Evolutionary conservation across 2,113 vertebrate species (phyloP), one percentile per base, ranked within the genome.

Genomic region (Bambusicola thoracicus): DNA sequence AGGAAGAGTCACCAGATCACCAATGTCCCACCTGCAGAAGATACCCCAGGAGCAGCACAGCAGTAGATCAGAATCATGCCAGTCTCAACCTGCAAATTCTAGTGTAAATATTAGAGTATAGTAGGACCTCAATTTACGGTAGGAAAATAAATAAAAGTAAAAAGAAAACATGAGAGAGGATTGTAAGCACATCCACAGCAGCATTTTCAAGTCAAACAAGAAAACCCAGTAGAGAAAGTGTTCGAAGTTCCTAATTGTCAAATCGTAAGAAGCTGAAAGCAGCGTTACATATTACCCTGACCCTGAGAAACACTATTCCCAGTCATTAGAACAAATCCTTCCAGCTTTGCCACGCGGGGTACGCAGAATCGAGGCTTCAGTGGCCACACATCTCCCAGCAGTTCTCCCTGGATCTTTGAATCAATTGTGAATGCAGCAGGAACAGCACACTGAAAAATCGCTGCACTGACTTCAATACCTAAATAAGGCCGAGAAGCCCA

Each of bases 381-480:
- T 74, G 94, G 79, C 72, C 81, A 82, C 2, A 2, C 25, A 38
- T 66, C 55, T 85, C 78, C 75, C 81, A 56, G 5, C 1, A 67
- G 46, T 19, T 92, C 70, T 77, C 49, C 84, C 77, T 1, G 4
- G 63, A 79, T 63, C 89, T 87, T 77, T 89, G 63, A 94, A 80
- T 87, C 84, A 89, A 46, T 78, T 87, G 67, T 0, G 1, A 85
- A 85, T 76, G 49, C 84, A 74, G 80, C 76, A 78, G 70, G 51
- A 74, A 59, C 22, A 65, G 78, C 73, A 69, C 6, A 69, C 51
- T 44, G 72, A 81, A 65, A 74, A 78, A 59, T 13, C 43, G 70
- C 34, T 66, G 46, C 51, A 32, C 72, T 78, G 85, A 91, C 90
- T 96, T 96, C 93, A 95, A 94, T 92, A 74, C 68, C 68, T 87